These are phyloP conservation scores for Phylloscopus trochiloides DNA, from an alignment of 2,113 vertebrate genomes.

Conservation along the genomic window DNA sequence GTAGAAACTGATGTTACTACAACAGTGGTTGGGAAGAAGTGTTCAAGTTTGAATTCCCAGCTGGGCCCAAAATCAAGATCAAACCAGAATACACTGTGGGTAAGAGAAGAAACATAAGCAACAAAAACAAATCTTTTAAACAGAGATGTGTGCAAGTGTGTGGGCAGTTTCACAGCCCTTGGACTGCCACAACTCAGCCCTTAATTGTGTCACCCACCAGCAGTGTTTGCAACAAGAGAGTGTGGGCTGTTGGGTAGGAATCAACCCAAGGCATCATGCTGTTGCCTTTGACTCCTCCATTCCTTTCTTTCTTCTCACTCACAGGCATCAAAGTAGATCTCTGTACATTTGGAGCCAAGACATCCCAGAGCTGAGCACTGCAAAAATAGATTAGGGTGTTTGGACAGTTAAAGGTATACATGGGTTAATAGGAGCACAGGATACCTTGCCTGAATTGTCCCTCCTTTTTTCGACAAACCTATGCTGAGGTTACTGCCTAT, in stretches of 20 bases:
- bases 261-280: accelerated
- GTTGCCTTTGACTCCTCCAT: neutral
- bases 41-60: neutral
- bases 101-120: neutral
- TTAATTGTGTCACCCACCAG: neutral
- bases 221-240: neutral
- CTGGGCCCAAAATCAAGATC: constrained; percentile 6
- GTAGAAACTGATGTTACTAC: neutral
- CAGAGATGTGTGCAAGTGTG: neutral
- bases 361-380: neutral
- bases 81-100: neutral
- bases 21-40: neutral
- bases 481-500: neutral
- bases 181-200: neutral
- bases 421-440: neutral
- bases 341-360: neutral
- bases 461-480: neutral
- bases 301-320: neutral
- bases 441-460: neutral
- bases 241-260: neutral
- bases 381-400: neutral
- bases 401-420: neutral
- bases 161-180: neutral
- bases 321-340: neutral
- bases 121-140: neutral